A percentile compares a stretch with the other conserved stretches of the same genome.
phyloP scores from a whole-genome alignment of 2,113 vertebrate genomes.

The Stigmatopora argus region DNA sequence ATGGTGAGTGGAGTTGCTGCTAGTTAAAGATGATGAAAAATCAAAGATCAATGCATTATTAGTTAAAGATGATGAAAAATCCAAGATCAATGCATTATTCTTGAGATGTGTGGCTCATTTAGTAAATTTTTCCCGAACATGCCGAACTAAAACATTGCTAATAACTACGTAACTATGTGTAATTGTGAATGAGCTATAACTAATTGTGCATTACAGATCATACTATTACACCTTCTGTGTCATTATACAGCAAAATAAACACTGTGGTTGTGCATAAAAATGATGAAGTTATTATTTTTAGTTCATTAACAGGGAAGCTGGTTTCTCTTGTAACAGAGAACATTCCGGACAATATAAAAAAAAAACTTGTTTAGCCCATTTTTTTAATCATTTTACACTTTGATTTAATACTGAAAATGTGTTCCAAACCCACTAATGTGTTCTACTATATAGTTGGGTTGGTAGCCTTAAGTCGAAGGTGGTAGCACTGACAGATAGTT shows the following conservation, averaged over 20 bases:
- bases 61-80: background rate
- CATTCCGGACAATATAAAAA: too few species aligned
- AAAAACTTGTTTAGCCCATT: too few species aligned
- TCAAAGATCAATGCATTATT: background rate
- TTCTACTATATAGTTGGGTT: too few species aligned
- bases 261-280: background rate
- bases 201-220: background rate
- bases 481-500: too few species aligned
- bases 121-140: background rate
- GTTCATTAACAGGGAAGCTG: background rate
- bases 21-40: background rate
- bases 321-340: background rate
- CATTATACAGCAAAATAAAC: background rate
- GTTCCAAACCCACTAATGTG: too few species aligned
- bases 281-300: background rate
- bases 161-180: constrained; percentile 7
- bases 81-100: background rate
- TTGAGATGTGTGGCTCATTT: background rate
- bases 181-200: background rate
- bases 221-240: background rate
- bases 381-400: too few species aligned
- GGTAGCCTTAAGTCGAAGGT: too few species aligned
- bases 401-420: too few species aligned
- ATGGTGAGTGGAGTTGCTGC: background rate
- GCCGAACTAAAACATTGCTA: constrained; percentile 7